Evolutionary conservation across 2,113 vertebrate genomes (phyloP).

Genomic region (Noturus placidus): DNA sequence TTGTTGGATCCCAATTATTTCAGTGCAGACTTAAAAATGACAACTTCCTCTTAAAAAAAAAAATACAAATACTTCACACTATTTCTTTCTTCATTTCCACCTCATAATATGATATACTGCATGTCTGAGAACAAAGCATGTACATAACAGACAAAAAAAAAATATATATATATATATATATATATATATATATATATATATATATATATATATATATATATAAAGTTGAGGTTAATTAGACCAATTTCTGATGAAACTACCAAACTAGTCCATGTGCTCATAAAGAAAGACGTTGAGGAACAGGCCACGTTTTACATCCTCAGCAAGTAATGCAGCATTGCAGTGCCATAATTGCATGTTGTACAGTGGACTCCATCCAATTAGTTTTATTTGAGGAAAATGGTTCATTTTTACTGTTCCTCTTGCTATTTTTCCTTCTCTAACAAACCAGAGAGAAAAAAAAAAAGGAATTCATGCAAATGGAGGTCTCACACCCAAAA

Average conservation of each 20-base stretch:
- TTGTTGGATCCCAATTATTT: conserved; percentile 46
- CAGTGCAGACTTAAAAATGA: conserved; percentile 41
- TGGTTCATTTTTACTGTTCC: conserved; percentile 44
- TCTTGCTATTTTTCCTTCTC: conserved; percentile 46
- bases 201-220: conserved; percentile 22
- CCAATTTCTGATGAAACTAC: conserved; percentile 48
- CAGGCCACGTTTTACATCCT: conserved; percentile 40
- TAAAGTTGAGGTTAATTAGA: conserved; percentile 56
- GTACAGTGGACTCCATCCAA: conserved; percentile 52
- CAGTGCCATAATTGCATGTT: conserved; percentile 57
- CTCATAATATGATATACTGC: conserved; percentile 13
- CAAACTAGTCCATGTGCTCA: conserved; percentile 46
- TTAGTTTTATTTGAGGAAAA: conserved; percentile 55
- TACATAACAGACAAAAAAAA: conserved; percentile 16
- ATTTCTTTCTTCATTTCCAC: conserved; percentile 17
- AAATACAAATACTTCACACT: conserved; percentile 15
- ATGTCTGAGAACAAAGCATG: conserved; percentile 14
- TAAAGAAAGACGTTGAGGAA: conserved; percentile 39
- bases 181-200: too few relatives aligned
- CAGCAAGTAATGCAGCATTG: conserved; percentile 47
- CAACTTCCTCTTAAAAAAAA: conserved; percentile 16
- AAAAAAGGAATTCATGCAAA: conserved; percentile 48
- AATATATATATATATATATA: too few relatives aligned
- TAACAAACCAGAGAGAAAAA: conserved; percentile 52
- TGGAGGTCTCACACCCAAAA: conserved; percentile 45